These are phyloP conservation scores for Campopleginae sp. DNA, from an alignment of 2,888 invertebrate species.

Conservation along the genomic window DNA sequence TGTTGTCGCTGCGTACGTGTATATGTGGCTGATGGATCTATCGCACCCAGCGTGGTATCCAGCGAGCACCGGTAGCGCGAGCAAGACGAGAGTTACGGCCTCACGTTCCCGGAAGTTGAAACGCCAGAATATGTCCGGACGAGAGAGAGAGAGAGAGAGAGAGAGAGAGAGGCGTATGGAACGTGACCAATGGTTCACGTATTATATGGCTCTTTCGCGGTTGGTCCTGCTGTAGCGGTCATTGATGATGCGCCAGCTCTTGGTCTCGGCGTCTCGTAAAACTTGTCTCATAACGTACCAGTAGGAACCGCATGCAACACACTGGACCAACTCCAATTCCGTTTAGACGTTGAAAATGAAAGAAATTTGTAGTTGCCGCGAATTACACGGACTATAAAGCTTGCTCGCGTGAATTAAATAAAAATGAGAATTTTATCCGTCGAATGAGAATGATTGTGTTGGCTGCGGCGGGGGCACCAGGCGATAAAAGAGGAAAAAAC, in stretches of 20 bases:
- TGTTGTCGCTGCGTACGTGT: neutral
- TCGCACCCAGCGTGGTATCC: slow-evolving; percentile 26
- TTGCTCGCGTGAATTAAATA: slow-evolving; percentile 33
- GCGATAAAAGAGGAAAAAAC: slow-evolving; percentile 54
- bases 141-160: slow-evolving; percentile 71
- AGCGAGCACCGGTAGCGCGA: slow-evolving; percentile 36
- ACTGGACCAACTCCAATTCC: neutral
- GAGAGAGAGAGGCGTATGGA: slow-evolving; percentile 68
- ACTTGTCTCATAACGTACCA: neutral
- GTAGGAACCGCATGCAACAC: too few species aligned
- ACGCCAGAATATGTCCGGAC: slow-evolving; percentile 81
- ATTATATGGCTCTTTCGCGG: slow-evolving; percentile 45
- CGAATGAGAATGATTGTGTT: slow-evolving; percentile 21
- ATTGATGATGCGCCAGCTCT: slow-evolving; percentile 36
- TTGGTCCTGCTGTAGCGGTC: slow-evolving; percentile 19
- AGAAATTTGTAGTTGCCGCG: slow-evolving; percentile 16
- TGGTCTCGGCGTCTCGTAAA: neutral
- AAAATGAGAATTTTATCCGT: slow-evolving; percentile 25
- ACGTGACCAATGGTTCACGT: slow-evolving; percentile 74
- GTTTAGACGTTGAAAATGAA: neutral
- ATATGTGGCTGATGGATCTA: neutral
- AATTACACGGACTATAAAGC: slow-evolving; percentile 24
- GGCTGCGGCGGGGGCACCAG: too few species aligned
- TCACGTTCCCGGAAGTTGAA: slow-evolving; percentile 83
- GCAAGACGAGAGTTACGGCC: slow-evolving; percentile 70